A percentile compares a stretch with the other conserved stretches of the same genome.
phyloP scores from a whole-genome alignment of 2,797 vertebrate species.

The Heteromormyrus szaboi region DNA sequence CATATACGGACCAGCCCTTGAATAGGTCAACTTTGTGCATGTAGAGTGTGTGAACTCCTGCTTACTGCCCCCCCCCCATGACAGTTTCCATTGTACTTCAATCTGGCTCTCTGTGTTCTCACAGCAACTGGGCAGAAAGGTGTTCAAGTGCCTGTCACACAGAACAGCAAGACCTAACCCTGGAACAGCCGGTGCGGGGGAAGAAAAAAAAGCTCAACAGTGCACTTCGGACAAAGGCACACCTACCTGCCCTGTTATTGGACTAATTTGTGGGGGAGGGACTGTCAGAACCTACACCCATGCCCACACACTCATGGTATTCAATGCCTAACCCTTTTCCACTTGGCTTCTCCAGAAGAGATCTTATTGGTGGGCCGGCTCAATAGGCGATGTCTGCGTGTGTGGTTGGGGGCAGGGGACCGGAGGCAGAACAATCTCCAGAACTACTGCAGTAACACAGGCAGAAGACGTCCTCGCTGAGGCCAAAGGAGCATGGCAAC shows the following conservation, averaged over 20 bases:
- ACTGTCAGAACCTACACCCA: conserved; percentile 13
- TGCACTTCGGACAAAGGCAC: conserved; percentile 44
- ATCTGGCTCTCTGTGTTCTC: conserved; percentile 28
- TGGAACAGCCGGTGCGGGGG: not conserved
- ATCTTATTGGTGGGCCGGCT: not conserved
- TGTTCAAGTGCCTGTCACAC: conserved; percentile 71
- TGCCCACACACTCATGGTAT: not conserved
- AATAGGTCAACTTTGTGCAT: not conserved
- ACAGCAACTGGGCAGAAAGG: conserved; percentile 76
- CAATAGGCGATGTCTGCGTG: not conserved
- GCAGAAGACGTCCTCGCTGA: not conserved
- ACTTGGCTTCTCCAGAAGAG: not conserved
- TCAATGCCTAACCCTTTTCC: not conserved
- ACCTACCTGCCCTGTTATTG: conserved; percentile 47
- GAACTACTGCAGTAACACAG: not conserved
- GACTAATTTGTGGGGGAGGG: conserved; percentile 36
- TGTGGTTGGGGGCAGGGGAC: not conserved
- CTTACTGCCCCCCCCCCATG: not conserved
- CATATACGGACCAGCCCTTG: not conserved
- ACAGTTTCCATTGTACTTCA: not conserved
- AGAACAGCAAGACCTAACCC: conserved; percentile 63
- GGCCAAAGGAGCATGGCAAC: conserved; percentile 12
- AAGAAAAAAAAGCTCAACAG: conserved; percentile 30
- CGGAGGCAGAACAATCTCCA: not conserved
- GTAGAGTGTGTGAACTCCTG: not conserved